Evolutionary conservation across 1,140 invertebrate species (phyloP).

Genomic region (Pissodes strobi): DNA sequence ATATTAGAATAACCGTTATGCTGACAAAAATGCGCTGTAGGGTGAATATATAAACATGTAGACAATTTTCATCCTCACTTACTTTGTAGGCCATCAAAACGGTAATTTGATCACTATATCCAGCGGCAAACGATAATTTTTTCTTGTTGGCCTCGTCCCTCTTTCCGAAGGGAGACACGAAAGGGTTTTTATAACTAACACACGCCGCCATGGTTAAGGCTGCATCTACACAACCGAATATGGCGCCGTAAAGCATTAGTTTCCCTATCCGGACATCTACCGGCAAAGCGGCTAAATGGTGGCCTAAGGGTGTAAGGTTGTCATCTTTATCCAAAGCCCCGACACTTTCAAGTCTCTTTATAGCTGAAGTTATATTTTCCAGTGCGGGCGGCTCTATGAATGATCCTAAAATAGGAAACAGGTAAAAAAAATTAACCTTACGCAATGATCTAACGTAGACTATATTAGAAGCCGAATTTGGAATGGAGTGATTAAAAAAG

Average conservation of each 20-base stretch:
- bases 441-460: no score
- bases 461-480: no score
- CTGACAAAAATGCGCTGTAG: no score
- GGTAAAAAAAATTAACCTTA: no score
- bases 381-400: constrained; percentile 81
- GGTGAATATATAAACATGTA: no score
- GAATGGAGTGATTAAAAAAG: no score
- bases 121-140: constrained; percentile 71
- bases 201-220: constrained; percentile 90
- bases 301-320: constrained; percentile 85
- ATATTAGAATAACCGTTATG: no score
- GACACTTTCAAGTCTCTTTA: constrained; percentile 78
- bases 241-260: constrained; percentile 86
- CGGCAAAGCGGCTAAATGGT: constrained; percentile 85
- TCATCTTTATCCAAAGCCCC: constrained; percentile 82
- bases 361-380: constrained; percentile 76
- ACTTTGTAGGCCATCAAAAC: constrained; percentile 78
- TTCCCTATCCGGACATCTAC: constrained; percentile 86
- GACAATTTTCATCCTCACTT: no score
- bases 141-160: constrained; percentile 72
- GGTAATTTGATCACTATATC: constrained; percentile 81
- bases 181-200: constrained; percentile 84
- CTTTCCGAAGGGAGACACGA: constrained; percentile 76
- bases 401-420: constrained; percentile 56
- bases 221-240: constrained; percentile 92